Evolutionary conservation across 2,888 invertebrate genomes (phyloP), one percentile per base, ranked within the genome.

Genomic region (Laspeyria flexula): DNA sequence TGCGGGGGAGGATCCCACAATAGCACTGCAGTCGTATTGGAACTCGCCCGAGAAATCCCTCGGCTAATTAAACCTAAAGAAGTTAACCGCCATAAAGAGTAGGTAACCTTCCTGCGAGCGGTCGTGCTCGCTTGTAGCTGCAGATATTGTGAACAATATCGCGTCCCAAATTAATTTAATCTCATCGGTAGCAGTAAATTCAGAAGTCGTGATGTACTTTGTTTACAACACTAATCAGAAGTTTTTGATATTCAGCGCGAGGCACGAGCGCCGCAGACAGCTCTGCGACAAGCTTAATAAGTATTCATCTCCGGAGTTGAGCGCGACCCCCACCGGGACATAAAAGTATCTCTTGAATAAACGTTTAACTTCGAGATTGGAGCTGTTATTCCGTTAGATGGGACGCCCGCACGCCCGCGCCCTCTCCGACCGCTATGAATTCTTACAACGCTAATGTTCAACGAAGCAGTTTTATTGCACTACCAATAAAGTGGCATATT

Each of bases 401-500:
- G 38, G 42, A 37, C 43, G 30, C 41, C 34, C 31, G 47, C 25
- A 44, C 37, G 41, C 25, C 27, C 41, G 34, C 31, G 47, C 25
- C 42, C 37, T 35, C 25, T 37, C 41, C 46, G 38, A 43, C 50
- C 15, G 60, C 59, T 63, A 60, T 69, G 50, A 63, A 69, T 60
- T 60, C 60, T 70, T 67, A 56, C 66, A 65, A 57, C 57, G 60
- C 72, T 73, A 76, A 79, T 66, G 69, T 65, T 67, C 59, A 65
- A 52, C 54, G 55, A 58, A 69, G 60, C 66, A 63, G 65, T 73
- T 75, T 73, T 75, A 77, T 73, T 63, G 57, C 65, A 44, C 47
- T 38, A 25, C 65, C 75, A 73, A 76, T 79, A 74, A 79, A 78
- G 77, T 68, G 63, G 56, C 54, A 64, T 66, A 65, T 71, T 70